These are phyloP conservation scores for Onychorhynchus coronatus DNA, from an alignment of 2,113 vertebrate genomes.

Conservation along the genomic window DNA sequence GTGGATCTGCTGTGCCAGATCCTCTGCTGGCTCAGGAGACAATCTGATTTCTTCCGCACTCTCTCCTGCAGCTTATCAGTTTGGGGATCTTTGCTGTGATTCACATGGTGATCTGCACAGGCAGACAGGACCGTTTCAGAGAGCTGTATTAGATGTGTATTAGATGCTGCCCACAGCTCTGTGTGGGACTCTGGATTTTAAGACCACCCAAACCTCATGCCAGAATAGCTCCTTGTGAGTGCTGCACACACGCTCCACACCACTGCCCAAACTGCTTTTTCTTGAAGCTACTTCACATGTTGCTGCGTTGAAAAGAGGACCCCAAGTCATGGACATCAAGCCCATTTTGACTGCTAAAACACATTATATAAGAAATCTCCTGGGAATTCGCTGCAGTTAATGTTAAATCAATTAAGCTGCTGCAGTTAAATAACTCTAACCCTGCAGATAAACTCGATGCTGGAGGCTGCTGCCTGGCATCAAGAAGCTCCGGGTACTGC, in stretches of 20 bases:
- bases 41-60: background rate
- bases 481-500: rapidly evolving
- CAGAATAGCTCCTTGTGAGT: background rate
- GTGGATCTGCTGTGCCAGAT: background rate
- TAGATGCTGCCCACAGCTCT: background rate
- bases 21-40: background rate
- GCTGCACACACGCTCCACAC: too few species aligned
- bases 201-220: background rate
- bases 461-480: rapidly evolving
- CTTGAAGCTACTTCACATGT: background rate
- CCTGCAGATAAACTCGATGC: background rate
- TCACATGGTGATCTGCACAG: background rate
- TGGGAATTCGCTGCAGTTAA: background rate
- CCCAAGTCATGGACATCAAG: background rate
- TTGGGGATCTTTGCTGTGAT: background rate
- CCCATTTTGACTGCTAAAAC: background rate
- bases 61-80: background rate
- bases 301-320: background rate
- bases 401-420: background rate
- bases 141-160: rapidly evolving
- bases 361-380: background rate
- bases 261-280: background rate
- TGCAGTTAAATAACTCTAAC: background rate
- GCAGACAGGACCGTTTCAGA: background rate
- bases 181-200: background rate